A percentile compares a stretch with the other conserved stretches of the same genome.
phyloP scores from a whole-genome alignment of 2,888 invertebrate species.

The Venusia cambrica region DNA sequence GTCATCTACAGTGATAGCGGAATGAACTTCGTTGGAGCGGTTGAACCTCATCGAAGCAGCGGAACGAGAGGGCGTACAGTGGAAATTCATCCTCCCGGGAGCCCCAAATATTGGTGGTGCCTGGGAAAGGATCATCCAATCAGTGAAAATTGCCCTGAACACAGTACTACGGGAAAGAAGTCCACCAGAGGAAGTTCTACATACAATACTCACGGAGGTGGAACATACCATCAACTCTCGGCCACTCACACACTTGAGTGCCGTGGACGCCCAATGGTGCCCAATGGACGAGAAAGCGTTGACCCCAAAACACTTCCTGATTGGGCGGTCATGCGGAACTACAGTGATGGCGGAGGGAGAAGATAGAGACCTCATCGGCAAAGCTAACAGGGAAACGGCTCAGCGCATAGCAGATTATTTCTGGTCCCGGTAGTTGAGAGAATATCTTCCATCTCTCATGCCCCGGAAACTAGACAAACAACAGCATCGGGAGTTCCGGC shows the following conservation, averaged over 20 bases:
- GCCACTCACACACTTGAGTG: too few species aligned
- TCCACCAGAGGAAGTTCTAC: conserved; percentile 18
- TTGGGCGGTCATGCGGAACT: conserved; percentile 1
- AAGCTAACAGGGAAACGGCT: background rate
- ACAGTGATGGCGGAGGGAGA: background rate
- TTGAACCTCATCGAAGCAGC: too few species aligned
- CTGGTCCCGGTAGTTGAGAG: conserved; percentile 2
- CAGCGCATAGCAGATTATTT: conserved; percentile 2
- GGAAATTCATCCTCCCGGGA: conserved; percentile 23
- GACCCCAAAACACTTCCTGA: conserved; percentile 17
- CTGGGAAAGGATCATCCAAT: conserved; percentile 25
- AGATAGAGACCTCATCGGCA: background rate
- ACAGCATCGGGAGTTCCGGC: too few species aligned
- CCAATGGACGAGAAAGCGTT: conserved; percentile 1
- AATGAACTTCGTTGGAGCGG: conserved; percentile 26
- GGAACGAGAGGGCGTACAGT: background rate
- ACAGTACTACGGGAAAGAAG: conserved; percentile 9
- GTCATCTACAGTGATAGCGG: conserved; percentile 28
- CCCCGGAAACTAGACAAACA: too few species aligned
- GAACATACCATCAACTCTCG: conserved; percentile 17
- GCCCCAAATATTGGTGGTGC: too few species aligned
- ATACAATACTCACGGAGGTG: conserved; percentile 15
- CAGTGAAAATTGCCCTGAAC: conserved; percentile 15
- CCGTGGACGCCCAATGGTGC: too few species aligned
- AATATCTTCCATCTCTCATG: too few species aligned